Evolutionary conservation across 1,140 invertebrate genomes (phyloP).

Genomic region (Cotesia vestalis): DNA sequence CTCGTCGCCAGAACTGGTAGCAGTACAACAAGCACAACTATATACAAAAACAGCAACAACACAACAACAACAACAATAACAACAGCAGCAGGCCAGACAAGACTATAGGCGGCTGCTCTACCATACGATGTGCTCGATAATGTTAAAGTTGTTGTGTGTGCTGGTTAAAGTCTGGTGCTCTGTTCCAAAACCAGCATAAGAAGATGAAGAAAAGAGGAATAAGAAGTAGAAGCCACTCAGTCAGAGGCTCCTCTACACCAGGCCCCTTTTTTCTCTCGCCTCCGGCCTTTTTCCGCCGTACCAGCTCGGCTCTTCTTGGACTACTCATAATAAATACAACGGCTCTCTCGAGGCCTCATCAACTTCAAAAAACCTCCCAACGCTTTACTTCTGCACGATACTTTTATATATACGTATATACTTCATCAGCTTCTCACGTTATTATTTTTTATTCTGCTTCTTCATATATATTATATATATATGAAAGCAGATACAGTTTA

Average conservation of each 20-base stretch:
- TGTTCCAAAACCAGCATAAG: too few species aligned
- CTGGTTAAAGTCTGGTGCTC: not conserved
- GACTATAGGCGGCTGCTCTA: not conserved
- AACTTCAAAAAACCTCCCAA: not conserved
- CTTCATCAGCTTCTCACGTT: too few species aligned
- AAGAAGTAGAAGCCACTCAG: slow-evolving; percentile 20
- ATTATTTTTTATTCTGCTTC: too few species aligned
- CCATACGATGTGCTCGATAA: slow-evolving; percentile 6
- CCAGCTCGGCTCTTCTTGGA: not conserved
- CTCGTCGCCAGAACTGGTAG: slow-evolving; percentile 18
- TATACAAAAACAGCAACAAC: not conserved
- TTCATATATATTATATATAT: too few species aligned
- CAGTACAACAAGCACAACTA: not conserved
- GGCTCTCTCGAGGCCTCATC: slow-evolving; percentile 22
- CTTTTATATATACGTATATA: not conserved
- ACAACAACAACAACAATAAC: too few species aligned
- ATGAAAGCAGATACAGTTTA: too few species aligned
- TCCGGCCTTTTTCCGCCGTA: slow-evolving; percentile 24
- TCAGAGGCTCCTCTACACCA: not conserved
- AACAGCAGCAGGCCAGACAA: too few species aligned
- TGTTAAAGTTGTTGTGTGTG: not conserved
- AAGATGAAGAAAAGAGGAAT: too few species aligned
- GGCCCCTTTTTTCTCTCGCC: slow-evolving; percentile 30
- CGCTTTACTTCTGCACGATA: not conserved
- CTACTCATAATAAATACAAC: not conserved